These are phyloP conservation scores for Eurosta solidaginis DNA, from an alignment of 1,140 invertebrate species.

Conservation along the genomic window DNA sequence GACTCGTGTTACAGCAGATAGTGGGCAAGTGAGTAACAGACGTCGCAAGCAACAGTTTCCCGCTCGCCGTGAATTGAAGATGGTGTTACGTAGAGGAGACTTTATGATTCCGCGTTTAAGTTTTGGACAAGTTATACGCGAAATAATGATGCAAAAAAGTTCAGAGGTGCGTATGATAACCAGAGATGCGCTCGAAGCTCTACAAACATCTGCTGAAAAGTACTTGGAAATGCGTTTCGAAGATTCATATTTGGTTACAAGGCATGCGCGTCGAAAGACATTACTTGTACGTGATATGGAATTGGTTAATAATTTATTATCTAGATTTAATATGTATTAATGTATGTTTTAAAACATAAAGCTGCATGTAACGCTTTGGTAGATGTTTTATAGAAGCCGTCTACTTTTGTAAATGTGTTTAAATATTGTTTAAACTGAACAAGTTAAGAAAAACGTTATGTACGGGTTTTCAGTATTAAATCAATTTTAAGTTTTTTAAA, in stretches of 20 bases:
- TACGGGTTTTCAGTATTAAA: no score
- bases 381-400: no score
- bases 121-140: conserved; percentile 52
- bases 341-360: neutral
- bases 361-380: no score
- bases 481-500: no score
- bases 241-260: conserved; percentile 72
- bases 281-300: conserved; percentile 71
- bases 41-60: neutral
- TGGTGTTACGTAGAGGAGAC: conserved; percentile 1
- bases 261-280: conserved; percentile 76
- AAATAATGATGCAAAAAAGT: conserved; percentile 38
- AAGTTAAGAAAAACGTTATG: no score
- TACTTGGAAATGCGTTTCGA: conserved; percentile 78
- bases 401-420: no score
- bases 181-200: conserved; percentile 62
- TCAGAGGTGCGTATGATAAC: conserved; percentile 61
- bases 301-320: conserved; percentile 30
- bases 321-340: neutral
- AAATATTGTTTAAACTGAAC: no score
- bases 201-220: conserved; percentile 75
- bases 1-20: no score
- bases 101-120: conserved; percentile 48
- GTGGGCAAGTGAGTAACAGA: neutral
- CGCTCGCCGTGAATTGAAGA: neutral